Evolutionary conservation across 2,888 invertebrate species (phyloP), one percentile per base, ranked within the genome.

Genomic region (Hemistola chrysoprasaria): DNA sequence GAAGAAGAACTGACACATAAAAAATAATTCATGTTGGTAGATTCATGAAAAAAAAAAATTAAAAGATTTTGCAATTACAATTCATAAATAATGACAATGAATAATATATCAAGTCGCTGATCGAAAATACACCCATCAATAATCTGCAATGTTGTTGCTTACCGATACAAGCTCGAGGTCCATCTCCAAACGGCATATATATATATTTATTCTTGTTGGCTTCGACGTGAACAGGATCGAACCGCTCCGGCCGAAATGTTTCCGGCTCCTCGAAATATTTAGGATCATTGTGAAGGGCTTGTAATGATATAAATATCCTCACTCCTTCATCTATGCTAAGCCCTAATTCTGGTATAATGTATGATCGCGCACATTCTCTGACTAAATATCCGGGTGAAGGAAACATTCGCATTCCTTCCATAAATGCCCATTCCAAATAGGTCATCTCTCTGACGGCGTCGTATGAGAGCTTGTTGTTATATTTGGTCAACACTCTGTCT

Each of bases 131-230:
- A n/a, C n/a, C n/a, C n/a, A n/a, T n/a, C n/a, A n/a, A n/a, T n/a
- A n/a, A n/a, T n/a, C n/a, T n/a, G n/a, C n/a, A n/a, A n/a, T n/a
- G n/a, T n/a, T n/a, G n/a, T n/a, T n/a, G 48, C 70, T 64, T 26
- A 79, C 77, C 79, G 10, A 76, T 77, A 40, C 79, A 79, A 29
- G 70, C 65, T 0, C 79, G 69, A 6, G 78, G 78, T 33, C 78
- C 78, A 0, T 66, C 66, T 6, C 78, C 79, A 35, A 79, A 79
- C 0, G 79, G 79, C 32, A 78, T 47, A 39, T 73, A 78, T 0
- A 71, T 65, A 21, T 57, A 66, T 38, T 72, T 73, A 40, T 65
- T 56, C 9, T 62, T 58, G 8, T 57, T 50, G 11, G 53, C 36
- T 10, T 63, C 48, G 21, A 49, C 42, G 24, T 56, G 58, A 4